Percentiles rank a stretch among this genome's conserved stretches.
Evolutionary conservation across 2,797 vertebrate species (phyloP).

Genomic region (Apodemus agrarius): DNA sequence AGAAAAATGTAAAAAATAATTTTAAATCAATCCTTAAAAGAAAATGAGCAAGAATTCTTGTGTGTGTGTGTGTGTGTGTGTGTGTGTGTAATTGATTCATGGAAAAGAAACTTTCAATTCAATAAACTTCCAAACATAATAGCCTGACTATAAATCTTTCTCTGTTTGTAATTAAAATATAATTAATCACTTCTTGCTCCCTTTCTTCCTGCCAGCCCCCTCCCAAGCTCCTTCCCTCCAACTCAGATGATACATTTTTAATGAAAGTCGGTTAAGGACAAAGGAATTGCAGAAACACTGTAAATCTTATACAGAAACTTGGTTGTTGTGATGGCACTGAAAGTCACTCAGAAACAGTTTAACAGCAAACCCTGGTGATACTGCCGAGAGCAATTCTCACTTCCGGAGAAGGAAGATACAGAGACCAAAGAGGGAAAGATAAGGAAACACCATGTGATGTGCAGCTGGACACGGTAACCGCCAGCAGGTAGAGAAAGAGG

Average conservation of each 20-base stretch:
- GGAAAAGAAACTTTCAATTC: background rate
- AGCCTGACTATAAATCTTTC: background rate
- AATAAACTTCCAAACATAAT: background rate
- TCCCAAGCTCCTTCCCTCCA: background rate
- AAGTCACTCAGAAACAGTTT: background rate
- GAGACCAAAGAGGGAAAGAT: background rate
- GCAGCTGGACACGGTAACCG: background rate
- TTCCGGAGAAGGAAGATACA: background rate
- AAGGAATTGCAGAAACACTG: background rate
- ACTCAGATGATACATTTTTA: background rate
- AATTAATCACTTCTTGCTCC: background rate
- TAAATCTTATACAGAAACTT: background rate
- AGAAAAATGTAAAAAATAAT: background rate
- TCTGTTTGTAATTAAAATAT: background rate
- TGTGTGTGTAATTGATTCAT: background rate
- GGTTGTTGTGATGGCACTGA: background rate
- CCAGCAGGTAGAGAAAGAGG: rapidly evolving
- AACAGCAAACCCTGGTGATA: background rate
- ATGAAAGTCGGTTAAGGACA: background rate
- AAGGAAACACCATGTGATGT: background rate
- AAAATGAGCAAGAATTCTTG: background rate
- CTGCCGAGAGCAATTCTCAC: background rate
- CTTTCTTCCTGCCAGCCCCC: background rate
- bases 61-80: background rate
- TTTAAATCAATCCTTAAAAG: background rate